Percentiles rank a stretch among this genome's conserved stretches.
These are phyloP conservation scores for Panonychus citri DNA, from an alignment of 1,140 invertebrate genomes.

Conservation along the genomic window DNA sequence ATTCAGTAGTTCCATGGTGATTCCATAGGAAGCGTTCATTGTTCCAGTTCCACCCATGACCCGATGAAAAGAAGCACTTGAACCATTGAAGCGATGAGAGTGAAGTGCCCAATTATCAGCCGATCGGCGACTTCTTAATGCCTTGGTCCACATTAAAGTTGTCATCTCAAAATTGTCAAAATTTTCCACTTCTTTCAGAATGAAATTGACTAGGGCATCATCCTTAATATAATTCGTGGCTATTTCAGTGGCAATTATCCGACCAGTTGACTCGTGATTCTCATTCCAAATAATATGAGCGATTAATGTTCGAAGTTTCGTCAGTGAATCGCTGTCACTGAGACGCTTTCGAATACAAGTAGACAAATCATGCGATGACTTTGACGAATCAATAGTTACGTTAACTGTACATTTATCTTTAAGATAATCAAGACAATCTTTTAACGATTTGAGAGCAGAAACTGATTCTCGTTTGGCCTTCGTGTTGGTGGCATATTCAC, in stretches of 20 bases:
- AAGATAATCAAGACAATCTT: slow-evolving; percentile 4
- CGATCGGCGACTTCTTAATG: background rate
- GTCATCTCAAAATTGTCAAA: slow-evolving; percentile 11
- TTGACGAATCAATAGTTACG: too few relatives aligned
- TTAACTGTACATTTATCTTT: background rate
- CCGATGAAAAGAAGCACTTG: slow-evolving; percentile 4
- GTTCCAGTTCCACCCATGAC: slow-evolving; percentile 22
- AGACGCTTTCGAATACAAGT: too few relatives aligned
- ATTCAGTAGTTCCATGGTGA: slow-evolving; percentile 50
- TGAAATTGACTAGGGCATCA: slow-evolving; percentile 3
- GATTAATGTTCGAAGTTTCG: background rate
- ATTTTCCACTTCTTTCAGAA: slow-evolving; percentile 3
- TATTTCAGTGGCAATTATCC: slow-evolving; percentile 44
- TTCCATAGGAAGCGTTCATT: slow-evolving; percentile 36
- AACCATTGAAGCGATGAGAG: slow-evolving; percentile 25
- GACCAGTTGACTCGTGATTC: slow-evolving; percentile 39
- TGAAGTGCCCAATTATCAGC: slow-evolving; percentile 12
- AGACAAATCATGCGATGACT: background rate
- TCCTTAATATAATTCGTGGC: slow-evolving; percentile 29
- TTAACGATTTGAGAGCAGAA: slow-evolving; percentile 5
- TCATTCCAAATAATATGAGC: slow-evolving; percentile 5
- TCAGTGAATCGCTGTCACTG: too few relatives aligned
- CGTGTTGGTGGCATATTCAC: slow-evolving; percentile 3
- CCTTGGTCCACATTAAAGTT: slow-evolving; percentile 9
- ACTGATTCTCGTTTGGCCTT: slow-evolving; percentile 9